A percentile compares a stretch with the other conserved stretches of the same genome.
phyloP scores from a whole-genome alignment of 2,888 invertebrate species.

The Diarsia mendica region DNA sequence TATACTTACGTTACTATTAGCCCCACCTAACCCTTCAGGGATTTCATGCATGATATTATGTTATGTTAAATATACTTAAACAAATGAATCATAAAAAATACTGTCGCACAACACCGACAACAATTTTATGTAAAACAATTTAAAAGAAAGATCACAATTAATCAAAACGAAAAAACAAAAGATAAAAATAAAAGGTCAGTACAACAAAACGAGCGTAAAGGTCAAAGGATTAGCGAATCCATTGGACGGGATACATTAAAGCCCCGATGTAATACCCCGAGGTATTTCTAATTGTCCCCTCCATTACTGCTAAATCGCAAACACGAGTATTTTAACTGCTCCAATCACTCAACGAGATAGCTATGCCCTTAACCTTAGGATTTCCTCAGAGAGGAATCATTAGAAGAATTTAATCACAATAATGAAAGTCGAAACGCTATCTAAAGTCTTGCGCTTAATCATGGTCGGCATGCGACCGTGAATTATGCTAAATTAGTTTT shows the following conservation, averaged over 20 bases:
- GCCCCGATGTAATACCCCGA: constrained; percentile 22
- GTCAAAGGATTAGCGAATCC: constrained; percentile 45
- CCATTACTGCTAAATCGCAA: constrained; percentile 38
- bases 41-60: no score
- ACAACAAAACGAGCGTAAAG: constrained; percentile 32
- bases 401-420: constrained; percentile 57
- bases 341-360: constrained; percentile 56
- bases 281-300: constrained; percentile 51
- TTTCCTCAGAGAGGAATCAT: constrained; percentile 47
- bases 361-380: constrained; percentile 56
- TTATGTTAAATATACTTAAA: not conserved
- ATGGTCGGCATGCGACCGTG: constrained; percentile 40
- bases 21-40: no score
- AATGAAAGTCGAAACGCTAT: constrained; percentile 42
- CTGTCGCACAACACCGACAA: not conserved
- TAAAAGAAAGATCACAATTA: constrained; percentile 13
- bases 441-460: constrained; percentile 51
- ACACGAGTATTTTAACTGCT: constrained; percentile 37
- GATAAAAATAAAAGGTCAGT: constrained; percentile 20
- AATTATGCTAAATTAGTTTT: constrained; percentile 37
- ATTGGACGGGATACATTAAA: constrained; percentile 25
- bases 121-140: constrained; percentile 1
- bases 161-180: constrained; percentile 19
- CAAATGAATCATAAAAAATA: not conserved
- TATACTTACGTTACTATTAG: no score